Percentiles rank a stretch among this genome's conserved stretches.
phyloP scores from a whole-genome alignment of 92 coral and sea anemone species.

The Pocillopora grandis region DNA sequence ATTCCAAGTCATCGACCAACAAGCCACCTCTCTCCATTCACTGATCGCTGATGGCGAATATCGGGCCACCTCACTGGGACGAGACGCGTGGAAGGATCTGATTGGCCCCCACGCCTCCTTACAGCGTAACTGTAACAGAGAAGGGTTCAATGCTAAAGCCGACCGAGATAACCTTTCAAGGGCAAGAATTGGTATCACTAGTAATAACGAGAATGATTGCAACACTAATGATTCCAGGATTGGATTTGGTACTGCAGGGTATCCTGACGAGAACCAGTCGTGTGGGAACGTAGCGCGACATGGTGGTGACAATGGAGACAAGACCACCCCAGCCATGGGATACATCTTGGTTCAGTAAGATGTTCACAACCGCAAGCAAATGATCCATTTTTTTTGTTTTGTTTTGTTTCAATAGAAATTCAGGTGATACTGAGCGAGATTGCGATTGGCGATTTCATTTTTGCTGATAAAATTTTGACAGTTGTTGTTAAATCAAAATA shows the following conservation, averaged over 20 bases:
- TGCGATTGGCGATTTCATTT: no score
- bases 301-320: neutral
- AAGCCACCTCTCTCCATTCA: neutral
- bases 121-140: neutral
- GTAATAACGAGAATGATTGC: neutral
- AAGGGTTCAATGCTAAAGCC: neutral
- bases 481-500: no score
- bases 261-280: neutral
- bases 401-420: no score
- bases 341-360: slow-evolving; percentile 2
- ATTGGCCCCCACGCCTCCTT: neutral
- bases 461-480: no score
- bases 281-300: neutral
- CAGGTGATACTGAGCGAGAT: no score
- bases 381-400: neutral
- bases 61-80: neutral
- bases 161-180: neutral
- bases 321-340: neutral
- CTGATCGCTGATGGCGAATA: slow-evolving; percentile 1
- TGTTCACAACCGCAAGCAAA: neutral
- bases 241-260: neutral
- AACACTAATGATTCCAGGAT: neutral
- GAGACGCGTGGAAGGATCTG: neutral
- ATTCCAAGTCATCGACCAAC: neutral
- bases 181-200: neutral